Percentiles rank a stretch among this genome's conserved stretches.
Conservation (phyloP, 1,140 invertebrate genomes). For the Lasioglossum baleicum region DNA sequence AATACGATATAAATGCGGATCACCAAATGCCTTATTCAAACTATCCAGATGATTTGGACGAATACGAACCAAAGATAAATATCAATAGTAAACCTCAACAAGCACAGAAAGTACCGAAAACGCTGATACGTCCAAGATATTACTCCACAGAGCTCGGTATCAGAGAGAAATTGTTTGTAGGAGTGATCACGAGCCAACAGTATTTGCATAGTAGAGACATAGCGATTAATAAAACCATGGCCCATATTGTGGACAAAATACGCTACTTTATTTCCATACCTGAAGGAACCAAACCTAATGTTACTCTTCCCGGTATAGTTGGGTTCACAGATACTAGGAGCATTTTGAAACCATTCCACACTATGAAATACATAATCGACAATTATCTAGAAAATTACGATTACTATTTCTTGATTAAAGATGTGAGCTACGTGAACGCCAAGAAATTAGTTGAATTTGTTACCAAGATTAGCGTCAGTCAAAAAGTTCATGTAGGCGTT, state of each 20-base stretch:
- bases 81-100: constrained; percentile 80
- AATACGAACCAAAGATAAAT: constrained; percentile 82
- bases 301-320: constrained; percentile 87
- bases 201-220: constrained; percentile 86
- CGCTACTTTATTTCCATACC: constrained; percentile 87
- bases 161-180: constrained; percentile 92
- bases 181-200: constrained; percentile 87
- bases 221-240: constrained; percentile 90
- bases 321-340: constrained; percentile 89
- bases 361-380: constrained; percentile 93
- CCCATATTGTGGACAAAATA: constrained; percentile 89
- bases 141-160: constrained; percentile 96
- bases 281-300: constrained; percentile 84
- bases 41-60: constrained; percentile 72
- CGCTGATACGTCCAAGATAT: constrained; percentile 89
- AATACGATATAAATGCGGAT: constrained; percentile 56
- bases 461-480: constrained; percentile 88
- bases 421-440: constrained; percentile 89
- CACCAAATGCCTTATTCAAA: constrained; percentile 53
- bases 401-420: constrained; percentile 93
- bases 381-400: constrained; percentile 94
- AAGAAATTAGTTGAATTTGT: constrained; percentile 85
- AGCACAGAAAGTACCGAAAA: constrained; percentile 78
- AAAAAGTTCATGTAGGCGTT: constrained; percentile 89
- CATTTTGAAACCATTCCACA: constrained; percentile 89